phyloP scores from a whole-genome alignment of 2,797 vertebrate species.

The Anisognathus igniventris region DNA sequence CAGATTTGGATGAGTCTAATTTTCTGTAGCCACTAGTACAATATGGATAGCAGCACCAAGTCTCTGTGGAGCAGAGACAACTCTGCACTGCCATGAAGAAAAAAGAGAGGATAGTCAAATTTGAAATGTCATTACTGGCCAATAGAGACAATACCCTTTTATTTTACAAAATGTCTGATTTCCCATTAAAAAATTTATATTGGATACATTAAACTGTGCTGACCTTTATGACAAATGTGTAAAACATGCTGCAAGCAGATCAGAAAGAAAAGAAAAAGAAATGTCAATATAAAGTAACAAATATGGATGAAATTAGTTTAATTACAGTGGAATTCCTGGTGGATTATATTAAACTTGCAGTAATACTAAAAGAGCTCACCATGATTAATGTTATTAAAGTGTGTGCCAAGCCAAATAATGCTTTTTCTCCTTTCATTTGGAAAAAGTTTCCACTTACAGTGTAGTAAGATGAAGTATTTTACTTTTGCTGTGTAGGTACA shows the following conservation, averaged over 20 bases:
- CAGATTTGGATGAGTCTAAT: background rate
- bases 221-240: background rate
- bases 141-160: background rate
- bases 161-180: background rate
- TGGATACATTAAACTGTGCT: background rate
- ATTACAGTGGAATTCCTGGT: constrained; percentile 21
- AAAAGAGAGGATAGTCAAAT: background rate
- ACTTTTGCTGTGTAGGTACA: background rate
- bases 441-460: background rate
- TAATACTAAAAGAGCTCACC: background rate
- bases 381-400: constrained; percentile 38
- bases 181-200: background rate
- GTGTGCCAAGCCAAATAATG: constrained; percentile 10
- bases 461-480: background rate
- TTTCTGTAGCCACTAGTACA: background rate
- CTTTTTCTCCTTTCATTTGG: constrained; percentile 19
- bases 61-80: background rate
- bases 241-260: background rate
- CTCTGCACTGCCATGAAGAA: background rate
- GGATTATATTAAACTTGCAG: background rate
- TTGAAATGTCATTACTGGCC: background rate
- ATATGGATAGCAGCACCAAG: background rate
- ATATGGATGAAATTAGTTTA: constrained; percentile 39
- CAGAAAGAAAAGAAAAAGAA: constrained; percentile 23
- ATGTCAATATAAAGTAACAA: constrained; percentile 14